Base-by-base conservation (phyloP, 2,888 invertebrate species). In the Steinernema carpocapsae region DNA sequence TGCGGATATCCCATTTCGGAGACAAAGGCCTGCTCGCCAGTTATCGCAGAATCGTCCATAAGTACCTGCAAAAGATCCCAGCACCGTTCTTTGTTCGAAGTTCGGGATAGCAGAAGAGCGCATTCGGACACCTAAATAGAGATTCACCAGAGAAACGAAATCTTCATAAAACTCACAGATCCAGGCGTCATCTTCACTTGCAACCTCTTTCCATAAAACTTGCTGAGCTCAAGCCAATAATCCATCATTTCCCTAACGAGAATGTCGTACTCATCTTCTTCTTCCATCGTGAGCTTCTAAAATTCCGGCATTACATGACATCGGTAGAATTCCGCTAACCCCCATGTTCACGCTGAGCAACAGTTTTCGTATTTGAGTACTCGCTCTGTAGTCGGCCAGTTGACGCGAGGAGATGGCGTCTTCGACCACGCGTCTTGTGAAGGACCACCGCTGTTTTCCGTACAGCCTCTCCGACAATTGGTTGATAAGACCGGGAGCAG, bases 171-270 rank as follows among this genome's bases (percentile, higher is more conserved):
- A 72, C 17, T 29, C 10, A 19, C n/a, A 6, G 37, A 37, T 37
- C 37, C 37, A 3, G 37, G 37, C 3, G 37, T 37, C 64, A 79
- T 48, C 48, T 83, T 83, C 26, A 77, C 72, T 45, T 83, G 82
- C 43, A 79, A 22, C 46, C 79, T 32, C 46, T 77, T 73, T n/a
- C 59, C 22, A 19, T 71, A 80, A 74, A 83, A 81, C 59, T 78
- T 76, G 70, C 79, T 76, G 74, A 80, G 78, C 72, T 85, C 84
- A 14, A 80, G 74, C 82, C 81, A 83, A 22, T 81, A 76, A 26
- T 80, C 76, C 4, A 81, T 80, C 51, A 83, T 37, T 51, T 77
- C 76, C 48, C 74, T 71, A 0, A 83, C 76, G 0, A 83, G 73
- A 3, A 74, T 37, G 1, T 73, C 73, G 77, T 71, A 83, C 56